Conservation (phyloP, 2,888 invertebrate species). For the Caenorhabditis wallacei region DNA sequence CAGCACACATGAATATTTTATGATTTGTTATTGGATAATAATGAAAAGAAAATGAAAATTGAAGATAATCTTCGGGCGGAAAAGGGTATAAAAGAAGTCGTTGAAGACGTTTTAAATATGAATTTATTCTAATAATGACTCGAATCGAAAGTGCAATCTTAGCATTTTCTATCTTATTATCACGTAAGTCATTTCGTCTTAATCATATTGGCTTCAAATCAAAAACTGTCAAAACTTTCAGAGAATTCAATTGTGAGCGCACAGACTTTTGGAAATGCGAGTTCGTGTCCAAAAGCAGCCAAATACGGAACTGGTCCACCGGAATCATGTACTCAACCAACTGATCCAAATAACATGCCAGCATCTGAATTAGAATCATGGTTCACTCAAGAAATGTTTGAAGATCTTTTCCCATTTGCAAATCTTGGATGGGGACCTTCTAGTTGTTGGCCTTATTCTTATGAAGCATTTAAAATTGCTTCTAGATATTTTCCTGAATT, state of each 20-base stretch:
- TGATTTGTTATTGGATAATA: constrained; percentile 32
- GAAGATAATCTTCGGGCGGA: constrained; percentile 48
- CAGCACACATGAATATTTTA: constrained; percentile 20
- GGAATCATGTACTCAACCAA: constrained; percentile 64
- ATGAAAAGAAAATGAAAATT: background rate
- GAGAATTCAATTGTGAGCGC: constrained; percentile 57
- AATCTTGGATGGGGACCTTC: constrained; percentile 80
- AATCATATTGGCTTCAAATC: background rate
- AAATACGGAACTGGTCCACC: constrained; percentile 74
- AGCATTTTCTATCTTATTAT: constrained; percentile 17
- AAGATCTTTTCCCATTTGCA: constrained; percentile 79
- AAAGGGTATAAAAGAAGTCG: constrained; percentile 37
- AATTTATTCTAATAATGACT: constrained; percentile 37
- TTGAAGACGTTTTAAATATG: background rate
- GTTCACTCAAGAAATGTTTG: constrained; percentile 77
- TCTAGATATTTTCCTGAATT: constrained; percentile 79
- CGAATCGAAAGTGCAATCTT: constrained; percentile 20
- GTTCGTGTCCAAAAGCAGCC: constrained; percentile 63
- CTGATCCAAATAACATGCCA: constrained; percentile 77
- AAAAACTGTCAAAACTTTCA: constrained; percentile 35
- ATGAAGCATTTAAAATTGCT: constrained; percentile 79
- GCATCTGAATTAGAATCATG: constrained; percentile 72
- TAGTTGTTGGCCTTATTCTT: constrained; percentile 79
- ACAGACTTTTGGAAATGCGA: constrained; percentile 54
- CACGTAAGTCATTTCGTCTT: constrained; percentile 18